Base-by-base conservation (phyloP, 37 sponge, comb jelly and placozoan species). In the Cladorhizidae sp. region DNA sequence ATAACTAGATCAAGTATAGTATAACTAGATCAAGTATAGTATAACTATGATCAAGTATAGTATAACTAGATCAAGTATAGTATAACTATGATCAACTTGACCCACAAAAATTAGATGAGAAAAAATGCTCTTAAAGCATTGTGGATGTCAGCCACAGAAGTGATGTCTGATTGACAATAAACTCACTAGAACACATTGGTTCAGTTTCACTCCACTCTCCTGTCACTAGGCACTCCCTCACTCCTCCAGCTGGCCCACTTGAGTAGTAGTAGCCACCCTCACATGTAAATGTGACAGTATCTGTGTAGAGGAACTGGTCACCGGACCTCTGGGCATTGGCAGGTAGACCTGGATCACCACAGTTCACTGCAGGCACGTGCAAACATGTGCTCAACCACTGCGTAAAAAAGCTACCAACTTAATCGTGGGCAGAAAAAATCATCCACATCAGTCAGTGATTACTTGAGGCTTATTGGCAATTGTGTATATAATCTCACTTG, bases 251-350 rank as follows among this genome's bases (percentile, higher is more conserved):
- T 37, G 82, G 67, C 11, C 93, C 93, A 58, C 78, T 76, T 6
- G 88, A 92, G 73, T 80, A 85, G 82, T 80, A 92, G 78, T 92
- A 92, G 35, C 88, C 88, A 76, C 87, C 31, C 57, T 87, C 57
- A 83, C 93, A 92, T 9, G 88, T 80, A 77, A 70, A 92, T 25
- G 31, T 31, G 38, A 92, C 88, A 0, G 23, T 45, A 56, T 84
- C 82, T 23, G 29, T 52, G 58, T 77, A 92, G 37, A 92, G 74
- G 74, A 87, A 92, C 35, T 38, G 40, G 68, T 58, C 62, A 28
- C 88, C 88, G 31, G 0, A 18, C 23, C 88, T 54, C 29, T n/a
- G 8, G 1, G 85, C 72, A 75, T 91, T 82, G 29, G 31, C 87
- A 55, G 87, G 87, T 1, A 68, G 25, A 15, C 92, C 92, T 75